Evolutionary conservation across 1,140 invertebrate species (phyloP).

Genomic region (Aphelenchoides besseyi): DNA sequence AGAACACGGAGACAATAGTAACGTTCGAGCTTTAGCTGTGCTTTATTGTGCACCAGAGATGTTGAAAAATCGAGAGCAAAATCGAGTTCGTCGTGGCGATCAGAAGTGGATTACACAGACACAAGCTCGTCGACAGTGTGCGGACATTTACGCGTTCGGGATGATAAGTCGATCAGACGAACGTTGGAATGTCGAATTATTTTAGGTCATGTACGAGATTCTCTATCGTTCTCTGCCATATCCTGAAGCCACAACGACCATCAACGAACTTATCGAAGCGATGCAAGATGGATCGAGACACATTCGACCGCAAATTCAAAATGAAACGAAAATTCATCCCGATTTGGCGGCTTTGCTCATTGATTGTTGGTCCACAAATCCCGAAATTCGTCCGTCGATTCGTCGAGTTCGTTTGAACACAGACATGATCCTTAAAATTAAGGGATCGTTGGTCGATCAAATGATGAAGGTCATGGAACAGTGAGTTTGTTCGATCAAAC

Average conservation of each 20-base stretch:
- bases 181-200: background rate
- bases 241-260: constrained; percentile 38
- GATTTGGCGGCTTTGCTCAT: constrained; percentile 53
- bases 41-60: constrained; percentile 56
- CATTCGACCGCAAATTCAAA: constrained; percentile 56
- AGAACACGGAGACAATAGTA: constrained; percentile 31
- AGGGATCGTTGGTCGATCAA: constrained; percentile 60
- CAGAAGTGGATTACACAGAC: constrained; percentile 57
- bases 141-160: constrained; percentile 60
- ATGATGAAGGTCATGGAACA: constrained; percentile 63
- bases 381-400: constrained; percentile 60
- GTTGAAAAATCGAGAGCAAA: constrained; percentile 58
- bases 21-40: too few relatives aligned
- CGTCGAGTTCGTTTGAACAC: constrained; percentile 60
- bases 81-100: constrained; percentile 47
- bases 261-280: constrained; percentile 42
- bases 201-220: constrained; percentile 60
- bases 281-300: constrained; percentile 49
- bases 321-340: constrained; percentile 53
- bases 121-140: constrained; percentile 43
- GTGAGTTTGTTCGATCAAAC: constrained; percentile 12
- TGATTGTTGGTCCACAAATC: constrained; percentile 60
- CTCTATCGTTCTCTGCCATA: constrained; percentile 53
- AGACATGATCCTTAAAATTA: constrained; percentile 57
- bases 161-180: background rate